Evolutionary conservation across 2,113 vertebrate genomes (phyloP).

Genomic region (Tursiops truncatus): DNA sequence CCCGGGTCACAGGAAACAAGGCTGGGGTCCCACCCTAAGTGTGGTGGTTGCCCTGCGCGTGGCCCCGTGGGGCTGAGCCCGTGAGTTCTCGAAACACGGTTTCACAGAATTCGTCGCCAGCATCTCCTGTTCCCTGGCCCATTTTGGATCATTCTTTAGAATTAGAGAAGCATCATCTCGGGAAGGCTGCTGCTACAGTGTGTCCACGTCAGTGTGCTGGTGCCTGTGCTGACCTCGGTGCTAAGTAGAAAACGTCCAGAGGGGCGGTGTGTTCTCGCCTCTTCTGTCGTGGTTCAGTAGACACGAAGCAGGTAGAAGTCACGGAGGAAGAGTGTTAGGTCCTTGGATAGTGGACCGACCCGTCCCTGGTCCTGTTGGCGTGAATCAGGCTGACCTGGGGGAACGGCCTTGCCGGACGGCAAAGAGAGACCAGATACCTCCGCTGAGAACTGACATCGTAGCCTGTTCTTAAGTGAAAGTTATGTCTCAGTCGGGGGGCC

Average conservation of each 20-base stretch:
- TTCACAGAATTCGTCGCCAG: fast-evolving
- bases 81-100: background rate
- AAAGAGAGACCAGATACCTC: background rate
- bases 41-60: fast-evolving
- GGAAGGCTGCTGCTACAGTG: fast-evolving
- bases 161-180: fast-evolving
- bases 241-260: fast-evolving
- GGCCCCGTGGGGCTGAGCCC: fast-evolving
- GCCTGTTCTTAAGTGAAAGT: background rate
- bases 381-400: background rate
- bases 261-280: fast-evolving
- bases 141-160: fast-evolving
- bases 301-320: fast-evolving
- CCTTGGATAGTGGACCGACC: background rate
- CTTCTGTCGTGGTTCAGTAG: fast-evolving
- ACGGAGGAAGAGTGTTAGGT: background rate
- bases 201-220: fast-evolving
- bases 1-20: background rate
- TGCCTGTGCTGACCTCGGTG: fast-evolving
- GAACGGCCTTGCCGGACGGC: background rate
- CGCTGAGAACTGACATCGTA: background rate
- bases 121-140: fast-evolving
- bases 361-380: background rate
- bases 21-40: background rate
- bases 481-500: background rate